phyloP scores from a whole-genome alignment of 2,113 vertebrate genomes.

The Barbus barbus region DNA sequence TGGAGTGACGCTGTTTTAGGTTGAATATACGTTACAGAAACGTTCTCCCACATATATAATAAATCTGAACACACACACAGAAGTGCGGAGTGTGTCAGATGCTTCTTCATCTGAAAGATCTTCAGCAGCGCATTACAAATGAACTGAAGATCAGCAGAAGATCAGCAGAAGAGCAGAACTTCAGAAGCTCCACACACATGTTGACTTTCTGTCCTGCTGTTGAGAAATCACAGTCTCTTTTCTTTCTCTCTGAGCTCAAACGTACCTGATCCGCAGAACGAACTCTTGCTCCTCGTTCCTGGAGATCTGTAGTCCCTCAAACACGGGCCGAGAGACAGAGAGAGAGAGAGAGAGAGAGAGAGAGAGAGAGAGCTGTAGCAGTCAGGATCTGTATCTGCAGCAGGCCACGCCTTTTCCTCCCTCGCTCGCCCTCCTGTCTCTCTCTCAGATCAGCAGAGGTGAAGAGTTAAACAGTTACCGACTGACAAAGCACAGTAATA shows the following conservation, averaged over 20 bases:
- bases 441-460: conserved; percentile 69
- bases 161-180: too few relatives aligned
- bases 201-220: neutral
- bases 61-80: neutral
- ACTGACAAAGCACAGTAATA: conserved; percentile 69
- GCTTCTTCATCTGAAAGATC: neutral
- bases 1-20: neutral
- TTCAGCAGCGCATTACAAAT: neutral
- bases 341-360: conserved; percentile 50
- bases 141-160: neutral
- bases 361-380: too few relatives aligned
- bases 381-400: conserved; percentile 68
- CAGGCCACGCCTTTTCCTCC: conserved; percentile 77
- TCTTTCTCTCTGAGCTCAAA: conserved; percentile 25
- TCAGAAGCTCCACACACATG: neutral
- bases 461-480: conserved; percentile 79
- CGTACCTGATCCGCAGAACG: neutral
- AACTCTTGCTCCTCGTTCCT: conserved; percentile 52
- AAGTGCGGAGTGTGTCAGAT: neutral
- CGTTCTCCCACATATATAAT: neutral
- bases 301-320: conserved; percentile 60
- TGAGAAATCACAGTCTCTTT: conserved; percentile 17
- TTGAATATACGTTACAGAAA: neutral
- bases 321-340: conserved; percentile 28
- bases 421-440: conserved; percentile 60